Conservation (phyloP, 2,888 invertebrate species). For the Tetragonula carbonaria region DNA sequence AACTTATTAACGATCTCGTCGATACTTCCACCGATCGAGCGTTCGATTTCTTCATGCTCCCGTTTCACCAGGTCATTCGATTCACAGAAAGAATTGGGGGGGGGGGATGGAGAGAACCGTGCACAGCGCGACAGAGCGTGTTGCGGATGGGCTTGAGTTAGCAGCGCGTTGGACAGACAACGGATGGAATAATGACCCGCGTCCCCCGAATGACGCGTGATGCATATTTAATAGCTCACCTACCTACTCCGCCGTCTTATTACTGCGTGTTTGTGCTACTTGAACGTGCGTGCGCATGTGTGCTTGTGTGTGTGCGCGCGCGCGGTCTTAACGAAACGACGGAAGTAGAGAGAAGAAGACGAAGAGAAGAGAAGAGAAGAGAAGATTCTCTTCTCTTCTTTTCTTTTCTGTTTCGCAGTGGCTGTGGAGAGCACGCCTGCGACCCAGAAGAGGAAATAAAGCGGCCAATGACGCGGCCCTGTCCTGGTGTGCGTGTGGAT, state of each 20-base stretch:
- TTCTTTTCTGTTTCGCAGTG: not conserved
- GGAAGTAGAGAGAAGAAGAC: not conserved
- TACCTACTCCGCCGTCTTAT: slow-evolving; percentile 65
- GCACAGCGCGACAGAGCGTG: slow-evolving; percentile 40
- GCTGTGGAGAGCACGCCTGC: not conserved
- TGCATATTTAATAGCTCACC: slow-evolving; percentile 79
- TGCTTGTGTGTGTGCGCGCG: not conserved
- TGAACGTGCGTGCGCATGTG: slow-evolving; percentile 15
- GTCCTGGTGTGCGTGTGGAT: slow-evolving; percentile 1
- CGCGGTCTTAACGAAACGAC: slow-evolving; percentile 18
- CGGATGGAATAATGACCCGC: slow-evolving; percentile 80
- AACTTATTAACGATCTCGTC: not conserved
- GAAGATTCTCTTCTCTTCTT: not conserved
- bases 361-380: not conserved
- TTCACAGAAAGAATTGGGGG: slow-evolving; percentile 36
- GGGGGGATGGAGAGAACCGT: slow-evolving; percentile 7
- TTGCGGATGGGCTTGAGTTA: slow-evolving; percentile 63
- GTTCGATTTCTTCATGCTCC: not conserved
- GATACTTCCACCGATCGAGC: not conserved
- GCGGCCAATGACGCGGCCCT: slow-evolving; percentile 29
- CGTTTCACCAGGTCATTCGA: slow-evolving; percentile 4
- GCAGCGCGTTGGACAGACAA: slow-evolving; percentile 67
- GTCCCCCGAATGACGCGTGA: slow-evolving; percentile 79
- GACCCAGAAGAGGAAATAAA: slow-evolving; percentile 37
- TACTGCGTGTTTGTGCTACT: slow-evolving; percentile 68